Evolutionary conservation across 2,888 invertebrate genomes (phyloP).

Genomic region (Drosophila fungiperda): DNA sequence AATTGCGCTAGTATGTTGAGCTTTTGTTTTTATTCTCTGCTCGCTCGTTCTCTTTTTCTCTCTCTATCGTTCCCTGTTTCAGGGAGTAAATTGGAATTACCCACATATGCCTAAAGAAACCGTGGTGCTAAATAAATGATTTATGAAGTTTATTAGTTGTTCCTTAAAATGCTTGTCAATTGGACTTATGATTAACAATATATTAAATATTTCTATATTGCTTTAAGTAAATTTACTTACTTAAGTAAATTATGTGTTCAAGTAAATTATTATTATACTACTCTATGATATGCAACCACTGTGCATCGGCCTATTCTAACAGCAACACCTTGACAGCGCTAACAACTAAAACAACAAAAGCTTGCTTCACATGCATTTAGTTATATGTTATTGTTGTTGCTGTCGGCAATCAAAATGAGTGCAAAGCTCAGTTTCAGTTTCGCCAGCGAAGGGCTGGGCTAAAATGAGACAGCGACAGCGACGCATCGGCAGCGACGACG

Average conservation of each 20-base stretch:
- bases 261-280: neutral
- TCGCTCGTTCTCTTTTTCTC: constrained; percentile 3
- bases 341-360: constrained; percentile 27
- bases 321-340: constrained; percentile 34
- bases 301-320: constrained; percentile 38
- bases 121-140: constrained; percentile 26
- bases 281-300: constrained; percentile 26
- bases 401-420: constrained; percentile 66
- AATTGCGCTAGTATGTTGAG: constrained; percentile 56
- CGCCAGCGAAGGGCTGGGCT: constrained; percentile 48
- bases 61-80: constrained; percentile 10
- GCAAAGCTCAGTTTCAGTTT: constrained; percentile 67
- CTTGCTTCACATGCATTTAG: constrained; percentile 17
- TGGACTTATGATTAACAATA: neutral
- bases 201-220: neutral
- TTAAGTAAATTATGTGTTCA: neutral
- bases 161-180: neutral
- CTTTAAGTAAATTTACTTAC: neutral
- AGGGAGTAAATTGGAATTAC: constrained; percentile 39
- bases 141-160: neutral
- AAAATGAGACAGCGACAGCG: constrained; percentile 8
- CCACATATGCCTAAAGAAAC: constrained; percentile 40
- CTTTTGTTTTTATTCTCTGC: constrained; percentile 52
- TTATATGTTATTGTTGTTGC: constrained; percentile 13
- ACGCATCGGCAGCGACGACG: constrained; percentile 28